Evolutionary conservation across 2,797 vertebrate genomes (phyloP), one percentile per base, ranked within the genome.

Genomic region (Galagoides demidoff): DNA sequence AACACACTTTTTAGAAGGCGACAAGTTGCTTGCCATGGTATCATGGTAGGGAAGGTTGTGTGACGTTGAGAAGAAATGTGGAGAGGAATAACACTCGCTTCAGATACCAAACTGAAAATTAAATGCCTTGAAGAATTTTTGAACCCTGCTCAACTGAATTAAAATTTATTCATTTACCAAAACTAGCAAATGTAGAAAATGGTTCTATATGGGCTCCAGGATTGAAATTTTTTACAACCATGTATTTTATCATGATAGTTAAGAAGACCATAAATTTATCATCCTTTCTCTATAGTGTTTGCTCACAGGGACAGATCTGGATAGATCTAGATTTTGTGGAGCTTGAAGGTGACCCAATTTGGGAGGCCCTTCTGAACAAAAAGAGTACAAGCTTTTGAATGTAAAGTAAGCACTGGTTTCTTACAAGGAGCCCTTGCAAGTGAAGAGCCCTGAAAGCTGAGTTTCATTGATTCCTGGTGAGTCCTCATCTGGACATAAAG

Each of bases 101-200:
- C 3, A 55, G 43, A 86, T 3, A 52, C 68, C 63, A 89, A 84
- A 61, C 3, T 63, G 74, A 63, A 61, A 83, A 64, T 70, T 79
- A 93, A 79, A 79, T 59, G 93, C 84, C 37, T 23, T n/a, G 25
- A 88, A 64, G 68, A 88, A 66, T 34, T 81, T 93, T 29, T 81
- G 49, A 95, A 45, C 14, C 45, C 49, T 29, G 11, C n/a, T 76
- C 29, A 82, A 88, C 29, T 68, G 84, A 43, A 59, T 17, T 43
- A 70, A 91, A 59, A 78, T 71, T n/a, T 52, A 77, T 78, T 87
- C 34, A 29, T 79, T 94, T 92, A 94, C 8, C 17, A 63, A 89
- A 89, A 88, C 2, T 4, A 34, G 7, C 16, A 76, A 90, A 90
- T 61, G 37, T 3, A 79, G 70, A 93, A 96, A 79, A 81, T 9